A percentile compares a stretch with the other conserved stretches of the same genome.
phyloP scores from a whole-genome alignment of 1,140 invertebrate species.

The Augochlora pura region DNA sequence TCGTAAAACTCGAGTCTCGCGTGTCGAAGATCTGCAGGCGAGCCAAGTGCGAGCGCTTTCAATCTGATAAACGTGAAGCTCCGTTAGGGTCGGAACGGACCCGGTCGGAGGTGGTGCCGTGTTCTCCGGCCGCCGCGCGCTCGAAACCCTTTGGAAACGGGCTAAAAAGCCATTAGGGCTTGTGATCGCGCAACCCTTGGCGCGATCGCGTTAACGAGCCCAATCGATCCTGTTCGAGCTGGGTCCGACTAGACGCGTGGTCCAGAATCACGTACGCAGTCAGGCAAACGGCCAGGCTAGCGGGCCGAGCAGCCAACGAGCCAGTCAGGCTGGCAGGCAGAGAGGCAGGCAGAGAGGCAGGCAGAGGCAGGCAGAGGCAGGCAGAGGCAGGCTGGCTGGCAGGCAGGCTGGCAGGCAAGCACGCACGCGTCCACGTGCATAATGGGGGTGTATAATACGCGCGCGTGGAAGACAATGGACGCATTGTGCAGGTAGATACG shows the following conservation, averaged over 20 bases:
- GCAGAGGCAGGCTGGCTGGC: constrained; percentile 7
- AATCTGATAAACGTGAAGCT: no score
- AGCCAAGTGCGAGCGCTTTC: no score
- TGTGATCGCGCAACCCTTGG: background rate
- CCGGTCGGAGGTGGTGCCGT: no score
- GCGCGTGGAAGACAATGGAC: constrained; percentile 76
- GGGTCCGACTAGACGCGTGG: background rate
- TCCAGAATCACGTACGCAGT: constrained; percentile 12
- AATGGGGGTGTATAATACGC: constrained; percentile 78
- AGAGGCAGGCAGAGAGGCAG: background rate
- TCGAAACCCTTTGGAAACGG: no score
- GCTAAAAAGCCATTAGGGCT: background rate
- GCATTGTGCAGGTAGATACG: constrained; percentile 78
- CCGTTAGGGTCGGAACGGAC: no score
- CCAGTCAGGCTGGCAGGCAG: constrained; percentile 7
- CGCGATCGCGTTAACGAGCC: constrained; percentile 14
- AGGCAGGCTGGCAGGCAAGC: constrained; percentile 43
- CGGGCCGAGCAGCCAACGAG: no score
- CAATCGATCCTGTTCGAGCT: constrained; percentile 13
- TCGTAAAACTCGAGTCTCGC: no score
- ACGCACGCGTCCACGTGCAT: constrained; percentile 72
- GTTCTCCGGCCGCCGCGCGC: no score
- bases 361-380: constrained; percentile 32
- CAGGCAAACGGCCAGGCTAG: no score
- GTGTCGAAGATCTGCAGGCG: no score